Percentiles rank a stretch among this genome's conserved stretches.
Conservation (phyloP, 2,113 vertebrate genomes). For the Eupsittula cactorum region DNA sequence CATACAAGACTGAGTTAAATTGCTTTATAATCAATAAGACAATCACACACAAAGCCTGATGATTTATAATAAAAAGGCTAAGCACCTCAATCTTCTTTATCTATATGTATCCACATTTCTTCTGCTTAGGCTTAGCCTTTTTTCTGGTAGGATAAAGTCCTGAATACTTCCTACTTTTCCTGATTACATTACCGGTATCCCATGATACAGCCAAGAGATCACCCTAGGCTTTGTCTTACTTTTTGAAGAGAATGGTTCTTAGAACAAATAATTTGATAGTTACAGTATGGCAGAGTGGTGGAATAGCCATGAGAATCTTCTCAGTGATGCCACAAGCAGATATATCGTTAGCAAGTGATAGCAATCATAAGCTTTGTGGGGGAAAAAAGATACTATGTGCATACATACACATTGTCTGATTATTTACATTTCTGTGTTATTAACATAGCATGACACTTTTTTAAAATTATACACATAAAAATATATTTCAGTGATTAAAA, state of each 20-base stretch:
- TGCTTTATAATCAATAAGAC: neutral
- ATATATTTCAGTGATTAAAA: neutral
- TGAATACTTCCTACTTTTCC: neutral
- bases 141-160: neutral
- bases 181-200: neutral
- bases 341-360: neutral
- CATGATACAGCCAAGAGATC: neutral
- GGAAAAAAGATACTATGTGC: neutral
- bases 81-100: neutral
- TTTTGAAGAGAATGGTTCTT: neutral
- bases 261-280: neutral
- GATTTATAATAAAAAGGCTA: neutral
- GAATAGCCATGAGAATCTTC: neutral
- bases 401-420: neutral
- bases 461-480: neutral
- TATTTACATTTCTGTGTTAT: neutral
- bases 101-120: neutral
- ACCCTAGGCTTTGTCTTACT: neutral
- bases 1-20: neutral
- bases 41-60: neutral
- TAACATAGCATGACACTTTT: neutral
- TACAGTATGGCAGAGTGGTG: neutral
- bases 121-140: neutral
- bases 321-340: neutral
- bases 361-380: accelerated